Percentiles rank a stretch among this genome's conserved stretches.
Conservation (phyloP, 2,888 invertebrate genomes). For the Sycophila texana region DNA sequence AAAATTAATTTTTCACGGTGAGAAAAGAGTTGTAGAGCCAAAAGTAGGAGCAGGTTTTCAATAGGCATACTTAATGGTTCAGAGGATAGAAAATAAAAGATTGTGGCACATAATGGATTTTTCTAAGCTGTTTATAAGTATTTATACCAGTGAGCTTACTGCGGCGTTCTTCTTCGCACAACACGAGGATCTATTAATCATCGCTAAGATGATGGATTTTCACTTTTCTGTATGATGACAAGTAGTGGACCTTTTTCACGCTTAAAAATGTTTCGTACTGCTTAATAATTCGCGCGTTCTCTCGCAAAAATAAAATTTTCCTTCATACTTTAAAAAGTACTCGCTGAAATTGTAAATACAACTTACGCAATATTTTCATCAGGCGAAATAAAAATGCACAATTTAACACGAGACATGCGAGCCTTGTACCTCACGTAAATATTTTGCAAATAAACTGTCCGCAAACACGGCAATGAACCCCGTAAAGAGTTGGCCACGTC, state of each 20-base stretch:
- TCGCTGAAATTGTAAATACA: neutral
- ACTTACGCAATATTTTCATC: no score
- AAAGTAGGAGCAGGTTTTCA: no score
- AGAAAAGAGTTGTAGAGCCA: neutral
- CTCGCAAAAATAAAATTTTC: neutral
- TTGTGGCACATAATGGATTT: slow-evolving; percentile 26
- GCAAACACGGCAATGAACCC: no score
- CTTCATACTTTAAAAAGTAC: neutral
- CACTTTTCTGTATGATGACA: slow-evolving; percentile 54
- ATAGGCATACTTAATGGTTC: no score
- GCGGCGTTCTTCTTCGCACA: slow-evolving; percentile 31
- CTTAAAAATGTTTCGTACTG: slow-evolving; percentile 31
- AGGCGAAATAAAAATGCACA: no score
- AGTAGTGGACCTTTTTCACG: slow-evolving; percentile 45
- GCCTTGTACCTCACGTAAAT: no score
- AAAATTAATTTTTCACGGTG: neutral
- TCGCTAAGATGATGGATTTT: slow-evolving; percentile 46
- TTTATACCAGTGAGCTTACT: slow-evolving; percentile 43
- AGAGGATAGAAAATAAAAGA: slow-evolving; percentile 1
- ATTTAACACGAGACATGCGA: no score
- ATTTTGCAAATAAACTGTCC: no score
- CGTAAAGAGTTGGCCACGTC: no score
- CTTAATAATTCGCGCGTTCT: slow-evolving; percentile 9
- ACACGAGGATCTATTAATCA: slow-evolving; percentile 45
- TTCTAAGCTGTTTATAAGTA: slow-evolving; percentile 37